These are phyloP conservation scores for Gnatocerus cornutus DNA, from an alignment of 2,888 invertebrate species.

Conservation along the genomic window DNA sequence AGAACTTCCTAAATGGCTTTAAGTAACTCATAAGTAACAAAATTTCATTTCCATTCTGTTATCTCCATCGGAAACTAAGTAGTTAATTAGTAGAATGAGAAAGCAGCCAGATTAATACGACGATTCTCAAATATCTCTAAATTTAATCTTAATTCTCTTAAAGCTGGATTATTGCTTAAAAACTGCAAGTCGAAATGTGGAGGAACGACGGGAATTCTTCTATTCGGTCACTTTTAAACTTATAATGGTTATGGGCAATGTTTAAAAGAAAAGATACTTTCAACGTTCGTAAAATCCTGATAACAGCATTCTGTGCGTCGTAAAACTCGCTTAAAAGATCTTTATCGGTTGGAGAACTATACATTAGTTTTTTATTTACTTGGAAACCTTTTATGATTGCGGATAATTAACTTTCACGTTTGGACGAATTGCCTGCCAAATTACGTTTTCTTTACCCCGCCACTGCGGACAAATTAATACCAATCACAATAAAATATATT, in stretches of 20 bases:
- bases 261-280: conserved; percentile 13
- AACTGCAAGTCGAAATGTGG: conserved; percentile 15
- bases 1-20: conserved; percentile 54
- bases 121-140: conserved; percentile 46
- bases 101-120: conserved; percentile 50
- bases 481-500: no score
- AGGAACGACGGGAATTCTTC: background rate
- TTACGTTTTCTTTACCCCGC: no score
- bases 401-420: background rate
- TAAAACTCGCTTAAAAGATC: conserved; percentile 7
- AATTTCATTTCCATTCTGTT: conserved; percentile 59
- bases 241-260: conserved; percentile 10
- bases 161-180: conserved; percentile 38
- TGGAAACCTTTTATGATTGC: background rate
- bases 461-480: no score
- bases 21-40: conserved; percentile 57
- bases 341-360: background rate
- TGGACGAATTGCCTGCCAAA: no score
- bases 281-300: background rate
- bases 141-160: conserved; percentile 48
- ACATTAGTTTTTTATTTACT: conserved; percentile 3
- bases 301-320: conserved; percentile 4
- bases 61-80: conserved; percentile 58
- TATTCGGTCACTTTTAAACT: conserved; percentile 1
- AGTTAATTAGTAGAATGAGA: conserved; percentile 58